Evolutionary conservation across 2,113 vertebrate genomes (phyloP).

Genomic region (Hipposideros armiger): DNA sequence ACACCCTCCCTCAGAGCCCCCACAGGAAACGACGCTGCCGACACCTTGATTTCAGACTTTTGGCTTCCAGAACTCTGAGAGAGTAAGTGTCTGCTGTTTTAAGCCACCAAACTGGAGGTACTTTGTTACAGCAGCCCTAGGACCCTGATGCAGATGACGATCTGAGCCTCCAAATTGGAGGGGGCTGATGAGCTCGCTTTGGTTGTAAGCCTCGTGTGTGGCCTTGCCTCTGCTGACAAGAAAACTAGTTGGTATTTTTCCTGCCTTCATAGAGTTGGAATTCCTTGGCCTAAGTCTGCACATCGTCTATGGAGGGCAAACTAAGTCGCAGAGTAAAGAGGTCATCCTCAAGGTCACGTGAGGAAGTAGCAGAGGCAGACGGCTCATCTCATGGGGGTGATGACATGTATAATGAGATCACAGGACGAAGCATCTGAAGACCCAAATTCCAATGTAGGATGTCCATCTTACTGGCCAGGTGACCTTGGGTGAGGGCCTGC

Average conservation of each 20-base stretch:
- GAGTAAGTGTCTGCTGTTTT: neutral
- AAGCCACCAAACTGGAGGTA: neutral
- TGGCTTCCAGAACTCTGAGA: neutral
- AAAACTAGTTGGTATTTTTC: neutral
- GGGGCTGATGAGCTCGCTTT: too few relatives aligned
- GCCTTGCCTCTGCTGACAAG: neutral
- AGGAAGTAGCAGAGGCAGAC: neutral
- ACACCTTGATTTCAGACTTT: neutral
- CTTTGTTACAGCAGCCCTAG: neutral
- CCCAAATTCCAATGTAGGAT: neutral
- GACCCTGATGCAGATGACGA: fast-evolving
- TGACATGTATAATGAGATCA: neutral
- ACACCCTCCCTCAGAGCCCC: neutral
- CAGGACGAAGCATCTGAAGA: neutral
- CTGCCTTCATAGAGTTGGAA: neutral
- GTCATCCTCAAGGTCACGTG: neutral
- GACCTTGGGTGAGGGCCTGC: neutral
- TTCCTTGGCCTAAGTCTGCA: neutral
- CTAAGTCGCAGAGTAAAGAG: neutral
- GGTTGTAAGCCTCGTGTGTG: neutral
- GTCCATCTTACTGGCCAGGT: neutral
- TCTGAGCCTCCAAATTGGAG: neutral
- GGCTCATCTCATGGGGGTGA: neutral
- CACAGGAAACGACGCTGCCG: neutral
- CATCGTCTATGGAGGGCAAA: neutral